Evolutionary conservation across 2,113 vertebrate species (phyloP).

Genomic region (Glareola pratincola): DNA sequence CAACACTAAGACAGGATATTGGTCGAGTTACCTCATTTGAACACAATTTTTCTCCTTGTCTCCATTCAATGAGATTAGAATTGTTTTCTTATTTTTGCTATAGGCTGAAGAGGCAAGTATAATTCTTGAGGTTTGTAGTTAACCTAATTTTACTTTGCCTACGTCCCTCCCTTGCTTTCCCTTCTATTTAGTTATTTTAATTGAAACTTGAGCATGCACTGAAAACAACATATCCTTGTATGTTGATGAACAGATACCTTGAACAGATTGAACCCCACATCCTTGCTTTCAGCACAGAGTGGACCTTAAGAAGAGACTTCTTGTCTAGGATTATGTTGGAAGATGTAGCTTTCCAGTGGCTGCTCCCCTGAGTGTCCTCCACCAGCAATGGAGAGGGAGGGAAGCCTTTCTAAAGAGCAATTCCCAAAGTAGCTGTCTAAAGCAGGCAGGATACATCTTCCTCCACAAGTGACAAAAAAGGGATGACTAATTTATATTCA

Average conservation of each 20-base stretch:
- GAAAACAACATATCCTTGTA: neutral
- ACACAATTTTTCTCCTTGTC: neutral
- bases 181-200: neutral
- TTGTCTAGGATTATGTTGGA: neutral
- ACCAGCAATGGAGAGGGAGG: neutral
- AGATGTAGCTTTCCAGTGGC: neutral
- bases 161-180: neutral
- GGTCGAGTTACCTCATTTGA: neutral
- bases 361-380: neutral
- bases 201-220: neutral
- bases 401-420: neutral
- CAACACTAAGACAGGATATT: neutral
- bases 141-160: neutral
- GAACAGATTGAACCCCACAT: neutral
- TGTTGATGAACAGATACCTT: rapidly evolving
- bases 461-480: conserved; percentile 34
- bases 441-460: conserved; percentile 13
- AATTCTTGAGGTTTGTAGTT: neutral
- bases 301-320: neutral
- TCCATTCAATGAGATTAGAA: neutral
- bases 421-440: neutral
- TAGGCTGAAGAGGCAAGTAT: neutral
- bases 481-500: neutral
- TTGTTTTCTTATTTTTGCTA: neutral
- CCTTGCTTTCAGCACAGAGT: neutral